phyloP scores from a whole-genome alignment of 2,888 invertebrate species.

The Pomacea canaliculata region DNA sequence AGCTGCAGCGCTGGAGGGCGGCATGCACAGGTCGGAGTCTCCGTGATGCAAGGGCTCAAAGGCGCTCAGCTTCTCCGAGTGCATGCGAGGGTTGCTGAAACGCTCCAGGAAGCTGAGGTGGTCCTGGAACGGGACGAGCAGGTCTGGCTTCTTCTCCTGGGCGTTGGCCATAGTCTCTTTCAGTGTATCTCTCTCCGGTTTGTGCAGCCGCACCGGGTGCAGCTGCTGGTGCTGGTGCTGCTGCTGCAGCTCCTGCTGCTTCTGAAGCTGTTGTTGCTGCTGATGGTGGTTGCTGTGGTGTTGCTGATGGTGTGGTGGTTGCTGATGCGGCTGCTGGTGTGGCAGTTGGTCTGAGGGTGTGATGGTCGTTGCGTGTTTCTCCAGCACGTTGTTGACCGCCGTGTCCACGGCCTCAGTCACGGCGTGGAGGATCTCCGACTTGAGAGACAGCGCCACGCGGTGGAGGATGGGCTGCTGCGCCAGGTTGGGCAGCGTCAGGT shows the following conservation, averaged over 20 bases:
- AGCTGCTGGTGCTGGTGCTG: conserved; percentile 25
- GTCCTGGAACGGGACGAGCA: conserved; percentile 31
- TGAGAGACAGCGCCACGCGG: conserved; percentile 74
- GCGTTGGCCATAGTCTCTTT: conserved; percentile 32
- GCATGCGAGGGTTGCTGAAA: conserved; percentile 25
- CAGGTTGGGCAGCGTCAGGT: conserved; percentile 8
- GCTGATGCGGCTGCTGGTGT: conserved; percentile 3
- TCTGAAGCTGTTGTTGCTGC: conserved; percentile 27
- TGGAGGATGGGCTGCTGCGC: conserved; percentile 4
- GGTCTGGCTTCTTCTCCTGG: conserved; percentile 23
- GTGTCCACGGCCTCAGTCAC: conserved; percentile 52
- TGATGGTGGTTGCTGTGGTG: conserved; percentile 21
- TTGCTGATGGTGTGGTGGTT: conserved; percentile 17
- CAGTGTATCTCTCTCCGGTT: conserved; percentile 22
- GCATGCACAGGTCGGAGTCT: conserved; percentile 43
- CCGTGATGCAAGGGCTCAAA: conserved; percentile 50
- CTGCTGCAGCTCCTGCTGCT: conserved; percentile 26
- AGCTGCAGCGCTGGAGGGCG: conserved; percentile 58
- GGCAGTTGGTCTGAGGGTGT: background rate
- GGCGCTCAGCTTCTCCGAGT: conserved; percentile 51
- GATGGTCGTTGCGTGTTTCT: conserved; percentile 16
- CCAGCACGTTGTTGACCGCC: conserved; percentile 49
- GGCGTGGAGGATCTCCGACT: conserved; percentile 81
- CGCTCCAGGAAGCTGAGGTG: conserved; percentile 33
- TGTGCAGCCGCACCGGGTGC: conserved; percentile 5